These are phyloP conservation scores for Crotalus viridis DNA, from an alignment of 2,113 vertebrate species.

Conservation along the genomic window DNA sequence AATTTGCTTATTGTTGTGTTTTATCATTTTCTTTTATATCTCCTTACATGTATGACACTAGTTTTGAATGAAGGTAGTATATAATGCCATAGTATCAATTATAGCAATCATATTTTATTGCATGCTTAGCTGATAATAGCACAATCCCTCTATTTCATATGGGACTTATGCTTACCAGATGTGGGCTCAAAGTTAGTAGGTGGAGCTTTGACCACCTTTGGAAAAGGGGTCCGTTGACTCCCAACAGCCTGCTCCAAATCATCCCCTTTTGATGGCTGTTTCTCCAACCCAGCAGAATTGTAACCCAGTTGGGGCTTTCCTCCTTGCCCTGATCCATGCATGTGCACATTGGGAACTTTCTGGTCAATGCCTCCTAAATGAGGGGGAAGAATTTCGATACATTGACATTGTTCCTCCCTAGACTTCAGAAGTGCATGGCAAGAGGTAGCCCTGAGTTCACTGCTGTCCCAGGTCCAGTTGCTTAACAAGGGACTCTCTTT, in stretches of 20 bases:
- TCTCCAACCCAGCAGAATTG: slow-evolving; percentile 45
- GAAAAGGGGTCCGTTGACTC: slow-evolving; percentile 19
- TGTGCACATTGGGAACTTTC: slow-evolving; percentile 33
- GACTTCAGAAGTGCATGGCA: slow-evolving; percentile 54
- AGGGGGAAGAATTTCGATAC: slow-evolving; percentile 72
- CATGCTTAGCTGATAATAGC: not conserved
- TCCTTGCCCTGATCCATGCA: slow-evolving; percentile 28
- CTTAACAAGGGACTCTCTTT: slow-evolving; percentile 63
- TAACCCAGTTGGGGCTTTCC: slow-evolving; percentile 23
- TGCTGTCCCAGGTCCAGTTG: slow-evolving; percentile 42
- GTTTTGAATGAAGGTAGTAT: not conserved
- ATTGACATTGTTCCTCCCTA: slow-evolving; percentile 44
- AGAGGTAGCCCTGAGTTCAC: slow-evolving; percentile 28
- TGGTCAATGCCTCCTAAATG: slow-evolving; percentile 57
- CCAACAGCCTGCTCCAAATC: slow-evolving; percentile 29
- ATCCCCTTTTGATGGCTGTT: slow-evolving; percentile 18
- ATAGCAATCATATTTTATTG: not conserved
- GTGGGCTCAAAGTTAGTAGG: slow-evolving; percentile 42
- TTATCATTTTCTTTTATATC: not conserved
- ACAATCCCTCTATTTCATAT: not conserved
- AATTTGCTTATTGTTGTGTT: not conserved
- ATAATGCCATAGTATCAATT: not conserved
- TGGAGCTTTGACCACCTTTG: slow-evolving; percentile 2
- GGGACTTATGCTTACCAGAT: slow-evolving; percentile 57
- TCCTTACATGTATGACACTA: not conserved